Conservation (phyloP, 2,888 invertebrate species). For the Sceliomorpha sp. region DNA sequence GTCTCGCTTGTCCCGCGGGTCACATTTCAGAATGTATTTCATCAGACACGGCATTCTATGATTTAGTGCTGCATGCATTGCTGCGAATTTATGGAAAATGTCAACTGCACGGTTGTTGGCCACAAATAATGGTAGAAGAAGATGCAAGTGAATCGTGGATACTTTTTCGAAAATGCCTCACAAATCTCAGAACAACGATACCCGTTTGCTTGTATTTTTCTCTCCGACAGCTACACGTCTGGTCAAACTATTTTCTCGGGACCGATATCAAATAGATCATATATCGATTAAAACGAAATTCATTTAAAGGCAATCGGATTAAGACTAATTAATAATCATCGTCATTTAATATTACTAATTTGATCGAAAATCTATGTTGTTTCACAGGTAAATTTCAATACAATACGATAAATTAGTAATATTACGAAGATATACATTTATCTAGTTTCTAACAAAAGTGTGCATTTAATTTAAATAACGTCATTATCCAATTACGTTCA, state of each 20-base stretch:
- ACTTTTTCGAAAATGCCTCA: constrained; percentile 13
- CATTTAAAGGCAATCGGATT: no score
- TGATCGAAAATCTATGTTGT: no score
- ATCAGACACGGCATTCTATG: constrained; percentile 64
- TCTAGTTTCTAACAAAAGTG: no score
- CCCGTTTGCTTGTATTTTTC: constrained; percentile 47
- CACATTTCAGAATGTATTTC: constrained; percentile 69
- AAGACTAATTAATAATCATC: no score
- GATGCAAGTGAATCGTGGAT: constrained; percentile 13
- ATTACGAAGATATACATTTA: no score
- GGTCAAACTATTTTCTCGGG: neutral
- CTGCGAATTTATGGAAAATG: constrained; percentile 41
- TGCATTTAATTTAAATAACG: no score
- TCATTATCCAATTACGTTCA: no score
- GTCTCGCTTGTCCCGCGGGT: constrained; percentile 63
- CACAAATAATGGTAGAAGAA: constrained; percentile 34
- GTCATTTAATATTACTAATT: no score
- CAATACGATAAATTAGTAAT: no score
- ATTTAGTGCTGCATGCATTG: constrained; percentile 56
- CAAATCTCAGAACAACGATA: constrained; percentile 11
- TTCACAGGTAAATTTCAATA: no score
- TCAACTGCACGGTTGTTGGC: constrained; percentile 36
- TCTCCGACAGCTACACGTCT: constrained; percentile 32
- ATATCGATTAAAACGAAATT: no score
- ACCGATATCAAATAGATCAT: no score